Percentiles rank a stretch among this genome's conserved stretches.
These are phyloP conservation scores for Apostichopus parvimensis DNA, from an alignment of 35 echinoderm and acorn worm genomes.

Conservation along the genomic window DNA sequence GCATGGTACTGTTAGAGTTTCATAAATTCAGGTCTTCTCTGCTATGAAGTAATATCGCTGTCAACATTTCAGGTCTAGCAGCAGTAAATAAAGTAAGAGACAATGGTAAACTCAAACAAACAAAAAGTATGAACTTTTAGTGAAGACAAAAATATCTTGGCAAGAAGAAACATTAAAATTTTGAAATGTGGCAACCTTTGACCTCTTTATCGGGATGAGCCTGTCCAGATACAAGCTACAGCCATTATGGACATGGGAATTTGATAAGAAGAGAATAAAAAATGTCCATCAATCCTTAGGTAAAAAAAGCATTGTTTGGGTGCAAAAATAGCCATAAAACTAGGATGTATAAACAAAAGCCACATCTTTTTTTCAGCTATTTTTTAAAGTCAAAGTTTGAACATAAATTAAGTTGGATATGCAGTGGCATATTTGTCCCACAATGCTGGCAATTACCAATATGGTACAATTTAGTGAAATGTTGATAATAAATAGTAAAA, in stretches of 20 bases:
- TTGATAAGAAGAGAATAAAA: constrained; percentile 2
- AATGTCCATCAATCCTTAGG: neutral
- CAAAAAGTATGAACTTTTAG: neutral
- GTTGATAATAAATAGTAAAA: too few species aligned
- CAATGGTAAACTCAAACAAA: neutral
- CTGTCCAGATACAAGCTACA: constrained; percentile 21
- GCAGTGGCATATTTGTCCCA: neutral
- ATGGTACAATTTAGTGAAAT: neutral
- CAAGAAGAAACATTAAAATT: neutral
- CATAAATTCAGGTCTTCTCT: constrained; percentile 4
- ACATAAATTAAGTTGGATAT: neutral
- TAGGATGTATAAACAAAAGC: neutral
- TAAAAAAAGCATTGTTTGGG: neutral
- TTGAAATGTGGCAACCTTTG: constrained; percentile 26
- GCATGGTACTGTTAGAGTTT: neutral
- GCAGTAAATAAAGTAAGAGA: neutral
- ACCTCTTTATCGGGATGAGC: constrained; percentile 10
- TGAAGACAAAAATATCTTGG: neutral
- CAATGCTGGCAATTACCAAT: neutral
- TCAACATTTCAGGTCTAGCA: neutral
- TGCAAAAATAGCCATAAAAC: neutral
- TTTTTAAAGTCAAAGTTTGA: too few species aligned
- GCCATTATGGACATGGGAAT: constrained; percentile 32
- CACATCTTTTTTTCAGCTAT: neutral
- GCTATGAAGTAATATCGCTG: neutral